These are phyloP conservation scores for Halocynthia roretzi DNA, from an alignment of 23 tunicate species.

Conservation along the genomic window DNA sequence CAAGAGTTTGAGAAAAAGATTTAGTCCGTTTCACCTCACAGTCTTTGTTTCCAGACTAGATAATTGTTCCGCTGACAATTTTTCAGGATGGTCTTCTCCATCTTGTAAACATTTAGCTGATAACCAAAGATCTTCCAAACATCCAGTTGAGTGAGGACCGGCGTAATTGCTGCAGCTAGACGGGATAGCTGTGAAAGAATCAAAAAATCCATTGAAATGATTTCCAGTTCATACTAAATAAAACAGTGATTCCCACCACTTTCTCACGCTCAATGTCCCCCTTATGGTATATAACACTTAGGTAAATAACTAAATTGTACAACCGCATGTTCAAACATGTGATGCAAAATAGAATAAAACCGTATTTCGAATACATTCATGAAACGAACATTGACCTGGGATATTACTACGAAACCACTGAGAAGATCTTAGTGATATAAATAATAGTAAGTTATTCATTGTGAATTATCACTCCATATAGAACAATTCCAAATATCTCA, in stretches of 20 bases:
- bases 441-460: no score
- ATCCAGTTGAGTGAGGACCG: conserved; percentile 5
- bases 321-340: neutral
- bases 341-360: neutral
- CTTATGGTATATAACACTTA: no score
- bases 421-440: no score
- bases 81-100: neutral
- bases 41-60: neutral
- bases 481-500: no score
- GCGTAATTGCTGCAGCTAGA: neutral
- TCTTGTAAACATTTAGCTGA: neutral
- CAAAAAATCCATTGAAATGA: neutral
- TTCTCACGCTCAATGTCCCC: no score
- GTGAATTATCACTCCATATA: no score
- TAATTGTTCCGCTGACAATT: neutral
- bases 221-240: no score
- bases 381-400: neutral
- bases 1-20: no score
- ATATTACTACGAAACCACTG: no score
- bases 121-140: conserved; percentile 16
- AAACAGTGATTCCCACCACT: no score
- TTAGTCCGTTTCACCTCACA: no score
- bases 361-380: neutral
- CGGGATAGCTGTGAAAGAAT: conserved; percentile 4
- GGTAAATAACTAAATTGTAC: neutral